Conservation (phyloP, 2,113 vertebrate genomes). For the Butorides virescens region DNA sequence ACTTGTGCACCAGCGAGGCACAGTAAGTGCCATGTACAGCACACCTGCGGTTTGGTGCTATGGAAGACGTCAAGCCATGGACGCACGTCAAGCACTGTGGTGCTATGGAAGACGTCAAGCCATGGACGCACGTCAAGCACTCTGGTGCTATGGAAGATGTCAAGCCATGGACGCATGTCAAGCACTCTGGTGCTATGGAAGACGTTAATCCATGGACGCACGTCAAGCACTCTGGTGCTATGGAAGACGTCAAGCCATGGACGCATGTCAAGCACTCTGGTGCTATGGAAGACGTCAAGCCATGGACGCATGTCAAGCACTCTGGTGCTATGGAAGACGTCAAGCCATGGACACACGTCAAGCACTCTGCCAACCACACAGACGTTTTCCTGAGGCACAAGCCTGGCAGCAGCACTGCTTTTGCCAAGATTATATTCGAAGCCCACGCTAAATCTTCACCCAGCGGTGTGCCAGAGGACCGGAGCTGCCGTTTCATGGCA, state of each 20-base stretch:
- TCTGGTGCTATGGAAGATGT: background rate
- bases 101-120: background rate
- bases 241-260: background rate
- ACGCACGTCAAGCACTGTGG: background rate
- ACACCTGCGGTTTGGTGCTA: background rate
- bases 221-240: background rate
- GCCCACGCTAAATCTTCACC: accelerated
- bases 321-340: background rate
- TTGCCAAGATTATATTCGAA: background rate
- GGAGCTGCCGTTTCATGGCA: background rate
- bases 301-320: background rate
- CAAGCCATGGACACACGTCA: background rate
- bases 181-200: background rate
- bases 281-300: background rate
- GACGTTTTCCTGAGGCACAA: background rate
- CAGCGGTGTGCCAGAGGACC: accelerated
- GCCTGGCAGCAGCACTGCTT: background rate
- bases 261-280: background rate
- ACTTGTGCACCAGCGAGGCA: background rate
- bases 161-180: background rate
- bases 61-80: background rate
- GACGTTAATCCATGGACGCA: background rate
- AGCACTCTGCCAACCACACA: background rate
- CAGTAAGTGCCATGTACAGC: accelerated
- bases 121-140: background rate